These are phyloP conservation scores for Zosterops hypoxanthus DNA, from an alignment of 2,113 vertebrate species.

Conservation along the genomic window DNA sequence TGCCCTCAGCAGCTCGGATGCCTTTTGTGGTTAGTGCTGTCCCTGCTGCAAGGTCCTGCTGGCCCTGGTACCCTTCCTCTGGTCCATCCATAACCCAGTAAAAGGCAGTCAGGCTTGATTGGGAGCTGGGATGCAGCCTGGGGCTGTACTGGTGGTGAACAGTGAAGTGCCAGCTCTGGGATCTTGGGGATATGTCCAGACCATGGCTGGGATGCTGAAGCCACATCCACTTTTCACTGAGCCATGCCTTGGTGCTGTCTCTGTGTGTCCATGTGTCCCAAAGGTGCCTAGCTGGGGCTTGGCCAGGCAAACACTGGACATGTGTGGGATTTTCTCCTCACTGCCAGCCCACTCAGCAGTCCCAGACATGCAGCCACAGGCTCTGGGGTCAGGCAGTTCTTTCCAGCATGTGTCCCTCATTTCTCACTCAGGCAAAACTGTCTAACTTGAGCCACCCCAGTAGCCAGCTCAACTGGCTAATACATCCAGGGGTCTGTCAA, in stretches of 20 bases:
- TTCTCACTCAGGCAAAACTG: background rate
- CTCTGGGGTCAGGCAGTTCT: background rate
- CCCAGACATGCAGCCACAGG: rapidly evolving
- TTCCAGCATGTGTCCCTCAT: background rate
- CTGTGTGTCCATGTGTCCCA: background rate
- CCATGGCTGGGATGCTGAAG: background rate
- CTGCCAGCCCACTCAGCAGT: background rate
- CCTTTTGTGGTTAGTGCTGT: slow-evolving; percentile 60
- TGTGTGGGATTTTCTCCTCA: background rate
- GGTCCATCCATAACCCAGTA: background rate
- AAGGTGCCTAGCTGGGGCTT: background rate
- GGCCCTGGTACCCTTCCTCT: rapidly evolving
- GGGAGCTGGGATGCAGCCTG: background rate
- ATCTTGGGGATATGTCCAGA: rapidly evolving
- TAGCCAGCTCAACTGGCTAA: background rate
- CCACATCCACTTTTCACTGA: background rate
- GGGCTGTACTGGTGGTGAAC: background rate
- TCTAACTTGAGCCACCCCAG: background rate
- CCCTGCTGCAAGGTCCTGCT: background rate
- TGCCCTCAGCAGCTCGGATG: slow-evolving; percentile 56
- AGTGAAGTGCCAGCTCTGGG: too few species aligned
- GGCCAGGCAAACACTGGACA: background rate
- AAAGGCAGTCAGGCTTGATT: background rate
- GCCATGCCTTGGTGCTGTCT: background rate
- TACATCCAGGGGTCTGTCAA: background rate